These are phyloP conservation scores for Cromileptes altivelis DNA, from an alignment of 2,113 vertebrate genomes.

Conservation along the genomic window DNA sequence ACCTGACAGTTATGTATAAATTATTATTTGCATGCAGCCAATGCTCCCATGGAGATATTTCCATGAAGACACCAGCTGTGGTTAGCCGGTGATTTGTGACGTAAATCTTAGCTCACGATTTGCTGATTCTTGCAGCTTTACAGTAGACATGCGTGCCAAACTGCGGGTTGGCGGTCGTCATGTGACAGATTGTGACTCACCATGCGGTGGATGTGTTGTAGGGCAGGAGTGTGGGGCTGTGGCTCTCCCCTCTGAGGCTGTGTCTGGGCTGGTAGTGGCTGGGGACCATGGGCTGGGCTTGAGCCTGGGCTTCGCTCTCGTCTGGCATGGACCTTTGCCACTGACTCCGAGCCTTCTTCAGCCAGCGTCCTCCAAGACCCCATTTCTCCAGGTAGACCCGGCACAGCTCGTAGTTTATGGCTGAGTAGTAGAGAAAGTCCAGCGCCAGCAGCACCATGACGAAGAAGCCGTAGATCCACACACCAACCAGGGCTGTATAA, in stretches of 20 bases:
- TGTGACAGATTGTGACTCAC: slow-evolving; percentile 82
- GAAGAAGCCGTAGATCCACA: slow-evolving; percentile 99
- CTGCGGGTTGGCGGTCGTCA: neutral
- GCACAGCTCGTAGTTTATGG: slow-evolving; percentile 97
- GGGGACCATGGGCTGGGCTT: slow-evolving; percentile 74
- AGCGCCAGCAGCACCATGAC: slow-evolving; percentile 93
- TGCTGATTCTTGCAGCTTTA: slow-evolving; percentile 17
- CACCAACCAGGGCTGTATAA: slow-evolving; percentile 95
- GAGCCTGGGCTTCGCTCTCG: slow-evolving; percentile 80
- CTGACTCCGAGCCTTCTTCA: slow-evolving; percentile 90
- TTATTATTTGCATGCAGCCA: neutral
- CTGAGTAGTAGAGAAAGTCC: slow-evolving; percentile 98
- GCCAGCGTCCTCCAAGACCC: slow-evolving; percentile 95
- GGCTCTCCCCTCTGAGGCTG: slow-evolving; percentile 88
- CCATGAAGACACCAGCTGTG: neutral
- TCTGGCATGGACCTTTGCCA: slow-evolving; percentile 88
- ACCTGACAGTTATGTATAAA: neutral
- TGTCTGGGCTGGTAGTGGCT: slow-evolving; percentile 87
- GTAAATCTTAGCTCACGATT: neutral
- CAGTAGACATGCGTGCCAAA: neutral
- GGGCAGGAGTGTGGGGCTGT: slow-evolving; percentile 90
- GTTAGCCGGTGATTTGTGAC: neutral
- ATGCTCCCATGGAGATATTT: neutral
- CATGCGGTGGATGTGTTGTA: slow-evolving; percentile 95
- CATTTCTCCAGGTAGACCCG: slow-evolving; percentile 95